phyloP scores from a whole-genome alignment of 2,797 vertebrate genomes.

The Ptychadena robeensis region DNA sequence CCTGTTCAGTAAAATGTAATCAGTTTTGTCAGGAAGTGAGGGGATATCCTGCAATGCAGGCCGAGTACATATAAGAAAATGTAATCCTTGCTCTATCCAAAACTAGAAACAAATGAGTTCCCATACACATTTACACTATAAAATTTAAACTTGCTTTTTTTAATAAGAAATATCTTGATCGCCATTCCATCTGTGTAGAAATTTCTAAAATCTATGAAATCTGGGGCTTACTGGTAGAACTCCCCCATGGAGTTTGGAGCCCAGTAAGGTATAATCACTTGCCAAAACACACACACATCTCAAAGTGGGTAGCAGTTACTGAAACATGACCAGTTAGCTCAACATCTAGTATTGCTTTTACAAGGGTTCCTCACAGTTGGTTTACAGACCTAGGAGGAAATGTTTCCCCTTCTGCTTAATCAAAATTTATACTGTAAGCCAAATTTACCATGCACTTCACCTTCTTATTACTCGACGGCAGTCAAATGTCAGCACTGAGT shows the following conservation, averaged over 20 bases:
- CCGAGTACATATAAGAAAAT: no score
- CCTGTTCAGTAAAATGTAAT: no score
- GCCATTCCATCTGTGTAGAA: conserved; percentile 4
- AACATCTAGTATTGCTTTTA: background rate
- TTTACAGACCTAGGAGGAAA: background rate
- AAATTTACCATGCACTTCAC: background rate
- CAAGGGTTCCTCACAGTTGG: background rate
- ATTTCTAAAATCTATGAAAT: background rate
- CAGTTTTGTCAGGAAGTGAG: no score
- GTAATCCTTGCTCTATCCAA: no score
- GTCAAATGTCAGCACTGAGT: background rate
- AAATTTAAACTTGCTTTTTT: background rate
- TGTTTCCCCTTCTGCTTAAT: background rate
- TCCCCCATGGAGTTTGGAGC: conserved; percentile 9
- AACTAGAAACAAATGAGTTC: no score
- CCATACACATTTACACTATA: no score
- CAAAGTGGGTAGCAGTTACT: conserved; percentile 14
- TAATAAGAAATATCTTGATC: no score
- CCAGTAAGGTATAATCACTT: background rate
- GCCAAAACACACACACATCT: conserved; percentile 45
- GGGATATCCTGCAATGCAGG: no score
- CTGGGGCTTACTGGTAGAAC: background rate
- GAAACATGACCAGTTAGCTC: conserved; percentile 17
- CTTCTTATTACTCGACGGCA: background rate
- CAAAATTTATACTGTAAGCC: background rate